phyloP scores from a whole-genome alignment of 2,888 invertebrate genomes.

The Nomada goodeniana region DNA sequence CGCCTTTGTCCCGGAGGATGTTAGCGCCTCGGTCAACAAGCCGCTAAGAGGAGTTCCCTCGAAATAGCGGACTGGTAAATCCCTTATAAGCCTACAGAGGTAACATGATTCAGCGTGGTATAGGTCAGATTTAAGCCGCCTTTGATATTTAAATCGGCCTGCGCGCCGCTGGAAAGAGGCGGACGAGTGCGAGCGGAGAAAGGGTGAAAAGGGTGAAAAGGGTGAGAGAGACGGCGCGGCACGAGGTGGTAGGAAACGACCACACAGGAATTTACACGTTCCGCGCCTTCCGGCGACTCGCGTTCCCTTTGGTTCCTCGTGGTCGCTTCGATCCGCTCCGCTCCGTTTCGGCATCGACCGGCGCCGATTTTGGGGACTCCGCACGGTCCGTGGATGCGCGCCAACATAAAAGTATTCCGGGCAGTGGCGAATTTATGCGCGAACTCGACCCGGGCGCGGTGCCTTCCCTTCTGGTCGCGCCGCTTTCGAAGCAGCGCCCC shows the following conservation, averaged over 20 bases:
- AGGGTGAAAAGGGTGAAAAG: slow-evolving; percentile 50
- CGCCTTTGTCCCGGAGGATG: slow-evolving; percentile 77
- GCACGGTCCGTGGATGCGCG: slow-evolving; percentile 37
- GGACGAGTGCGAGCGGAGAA: slow-evolving; percentile 46
- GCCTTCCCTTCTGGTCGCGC: slow-evolving; percentile 35
- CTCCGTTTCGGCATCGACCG: slow-evolving; percentile 59
- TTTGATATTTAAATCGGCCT: slow-evolving; percentile 84
- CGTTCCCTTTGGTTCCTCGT: slow-evolving; percentile 46
- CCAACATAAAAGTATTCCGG: slow-evolving; percentile 73
- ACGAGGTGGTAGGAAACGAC: slow-evolving; percentile 76
- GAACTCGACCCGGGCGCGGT: slow-evolving; percentile 56
- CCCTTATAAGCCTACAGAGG: slow-evolving; percentile 80
- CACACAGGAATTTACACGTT: slow-evolving; percentile 83
- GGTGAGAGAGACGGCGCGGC: slow-evolving; percentile 51
- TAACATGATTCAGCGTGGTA: slow-evolving; percentile 84
- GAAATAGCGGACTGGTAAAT: slow-evolving; percentile 75
- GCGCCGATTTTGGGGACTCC: slow-evolving; percentile 37
- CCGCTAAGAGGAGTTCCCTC: slow-evolving; percentile 69
- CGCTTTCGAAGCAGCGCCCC: slow-evolving; percentile 33
- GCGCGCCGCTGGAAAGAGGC: slow-evolving; percentile 64
- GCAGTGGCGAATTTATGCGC: slow-evolving; percentile 73
- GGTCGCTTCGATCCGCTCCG: slow-evolving; percentile 39
- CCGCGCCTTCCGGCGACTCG: slow-evolving; percentile 68
- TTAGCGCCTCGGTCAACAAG: slow-evolving; percentile 81
- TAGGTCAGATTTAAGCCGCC: slow-evolving; percentile 84